phyloP scores from a whole-genome alignment of 2,888 invertebrate genomes.

The Fabriciana adippe region DNA sequence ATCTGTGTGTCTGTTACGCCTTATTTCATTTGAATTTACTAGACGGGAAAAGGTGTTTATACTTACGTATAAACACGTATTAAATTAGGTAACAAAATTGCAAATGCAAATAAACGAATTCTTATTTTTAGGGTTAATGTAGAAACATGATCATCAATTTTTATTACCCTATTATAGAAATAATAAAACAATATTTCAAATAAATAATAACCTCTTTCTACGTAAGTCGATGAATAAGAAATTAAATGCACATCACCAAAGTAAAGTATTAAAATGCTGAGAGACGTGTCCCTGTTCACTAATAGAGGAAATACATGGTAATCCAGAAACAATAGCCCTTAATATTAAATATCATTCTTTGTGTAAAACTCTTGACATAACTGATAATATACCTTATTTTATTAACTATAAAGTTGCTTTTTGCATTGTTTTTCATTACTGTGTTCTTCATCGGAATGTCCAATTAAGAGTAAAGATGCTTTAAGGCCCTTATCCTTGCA shows the following conservation, averaged over 20 bases:
- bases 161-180: no score
- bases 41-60: no score
- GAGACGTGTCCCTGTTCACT: slow-evolving; percentile 11
- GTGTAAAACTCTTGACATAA: not conserved
- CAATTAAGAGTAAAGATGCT: slow-evolving; percentile 37
- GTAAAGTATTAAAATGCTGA: slow-evolving; percentile 7
- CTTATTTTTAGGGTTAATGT: no score
- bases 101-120: no score
- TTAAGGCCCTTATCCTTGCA: slow-evolving; percentile 25
- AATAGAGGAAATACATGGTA: slow-evolving; percentile 24
- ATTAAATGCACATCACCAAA: not conserved
- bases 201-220: no score
- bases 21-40: no score
- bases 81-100: no score
- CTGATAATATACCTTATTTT: slow-evolving; percentile 1
- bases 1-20: no score
- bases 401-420: not conserved
- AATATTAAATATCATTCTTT: slow-evolving; percentile 19
- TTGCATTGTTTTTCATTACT: not conserved
- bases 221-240: not conserved
- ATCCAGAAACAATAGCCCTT: slow-evolving; percentile 27
- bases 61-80: no score
- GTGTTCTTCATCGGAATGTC: slow-evolving; percentile 32
- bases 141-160: no score
- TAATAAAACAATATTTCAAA: no score